These are phyloP conservation scores for Micromesistius poutassou DNA, from an alignment of 2,797 vertebrate genomes.

Conservation along the genomic window DNA sequence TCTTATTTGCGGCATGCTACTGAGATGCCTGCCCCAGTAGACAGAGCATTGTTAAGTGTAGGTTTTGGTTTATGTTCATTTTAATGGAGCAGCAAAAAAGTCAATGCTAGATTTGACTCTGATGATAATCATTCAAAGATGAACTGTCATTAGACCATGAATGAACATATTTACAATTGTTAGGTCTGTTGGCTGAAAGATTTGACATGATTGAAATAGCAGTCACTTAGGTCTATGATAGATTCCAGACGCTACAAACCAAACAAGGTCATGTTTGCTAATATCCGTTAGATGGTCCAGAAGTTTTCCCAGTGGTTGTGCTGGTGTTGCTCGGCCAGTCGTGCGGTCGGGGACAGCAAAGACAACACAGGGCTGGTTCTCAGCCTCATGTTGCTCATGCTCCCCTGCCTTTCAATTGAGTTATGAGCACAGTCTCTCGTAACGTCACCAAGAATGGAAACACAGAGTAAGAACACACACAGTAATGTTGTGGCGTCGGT, in stretches of 20 bases:
- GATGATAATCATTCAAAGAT: background rate
- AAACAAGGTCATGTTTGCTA: background rate
- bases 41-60: background rate
- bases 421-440: slow-evolving; percentile 21
- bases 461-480: slow-evolving; percentile 17
- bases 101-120: background rate
- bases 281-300: slow-evolving; percentile 19
- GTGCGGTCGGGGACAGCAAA: slow-evolving; percentile 30
- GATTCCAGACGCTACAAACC: background rate
- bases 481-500: slow-evolving; percentile 1
- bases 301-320: slow-evolving; percentile 6
- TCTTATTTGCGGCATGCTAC: slow-evolving; percentile 29
- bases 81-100: background rate
- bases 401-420: slow-evolving; percentile 48
- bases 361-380: slow-evolving; percentile 50
- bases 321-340: background rate
- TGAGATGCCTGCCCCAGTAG: background rate
- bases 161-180: background rate
- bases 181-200: background rate
- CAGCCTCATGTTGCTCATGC: slow-evolving; percentile 47
- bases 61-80: background rate
- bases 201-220: background rate
- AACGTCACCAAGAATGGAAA: slow-evolving; percentile 11
- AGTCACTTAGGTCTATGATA: background rate
- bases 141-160: background rate